phyloP scores from a whole-genome alignment of 2,113 vertebrate genomes.

The Ginglymostoma cirratum region DNA sequence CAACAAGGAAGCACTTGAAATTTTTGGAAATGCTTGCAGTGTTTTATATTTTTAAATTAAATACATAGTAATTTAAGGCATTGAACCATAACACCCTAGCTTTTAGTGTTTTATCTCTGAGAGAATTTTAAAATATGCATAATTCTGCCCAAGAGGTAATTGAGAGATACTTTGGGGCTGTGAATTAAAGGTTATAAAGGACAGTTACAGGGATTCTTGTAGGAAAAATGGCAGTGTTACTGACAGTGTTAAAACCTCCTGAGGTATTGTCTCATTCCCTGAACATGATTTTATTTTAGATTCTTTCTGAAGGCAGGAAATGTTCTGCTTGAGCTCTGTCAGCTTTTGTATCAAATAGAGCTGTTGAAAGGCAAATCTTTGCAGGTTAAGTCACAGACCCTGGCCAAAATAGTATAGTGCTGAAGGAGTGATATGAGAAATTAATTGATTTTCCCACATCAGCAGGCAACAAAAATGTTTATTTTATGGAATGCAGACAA shows the following conservation, averaged over 20 bases:
- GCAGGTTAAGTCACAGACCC: constrained; percentile 42
- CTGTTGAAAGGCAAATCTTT: constrained; percentile 45
- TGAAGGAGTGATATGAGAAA: constrained; percentile 51
- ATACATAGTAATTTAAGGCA: constrained; percentile 54
- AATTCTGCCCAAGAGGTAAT: constrained; percentile 51
- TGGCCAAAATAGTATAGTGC: constrained; percentile 54
- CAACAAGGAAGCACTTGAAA: constrained; percentile 35
- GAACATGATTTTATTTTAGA: constrained; percentile 38
- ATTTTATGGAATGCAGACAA: constrained; percentile 36
- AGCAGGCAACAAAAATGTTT: constrained; percentile 41
- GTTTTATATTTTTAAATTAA: constrained; percentile 59
- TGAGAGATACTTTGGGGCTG: constrained; percentile 54
- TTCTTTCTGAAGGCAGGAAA: constrained; percentile 41
- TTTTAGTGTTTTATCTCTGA: constrained; percentile 55
- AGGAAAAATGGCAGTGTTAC: constrained; percentile 46
- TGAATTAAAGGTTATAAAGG: constrained; percentile 54
- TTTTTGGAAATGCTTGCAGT: constrained; percentile 46
- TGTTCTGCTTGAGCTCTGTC: constrained; percentile 46
- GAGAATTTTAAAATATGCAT: constrained; percentile 55
- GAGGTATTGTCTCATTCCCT: constrained; percentile 42
- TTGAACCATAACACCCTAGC: constrained; percentile 51
- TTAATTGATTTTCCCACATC: constrained; percentile 57
- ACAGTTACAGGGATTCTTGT: constrained; percentile 48
- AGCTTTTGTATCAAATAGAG: constrained; percentile 42
- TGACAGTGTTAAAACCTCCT: constrained; percentile 49